Evolutionary conservation across 2,113 vertebrate species (phyloP).

Genomic region (Corvus hawaiiensis): DNA sequence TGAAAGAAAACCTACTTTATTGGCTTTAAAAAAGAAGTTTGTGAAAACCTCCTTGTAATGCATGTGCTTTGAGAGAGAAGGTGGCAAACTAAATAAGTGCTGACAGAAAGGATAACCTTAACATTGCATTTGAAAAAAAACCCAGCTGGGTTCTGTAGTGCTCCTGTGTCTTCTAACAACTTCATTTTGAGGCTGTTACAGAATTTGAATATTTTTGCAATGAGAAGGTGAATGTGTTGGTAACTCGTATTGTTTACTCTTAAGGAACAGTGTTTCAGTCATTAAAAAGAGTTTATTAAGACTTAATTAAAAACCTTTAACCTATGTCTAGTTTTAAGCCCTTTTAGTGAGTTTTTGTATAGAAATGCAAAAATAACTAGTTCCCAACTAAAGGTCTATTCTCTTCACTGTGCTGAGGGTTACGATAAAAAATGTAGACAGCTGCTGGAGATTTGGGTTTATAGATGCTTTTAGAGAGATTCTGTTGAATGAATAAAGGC

Average conservation of each 20-base stretch:
- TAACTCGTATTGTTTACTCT: not conserved
- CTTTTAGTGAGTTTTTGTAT: not conserved
- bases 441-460: not conserved
- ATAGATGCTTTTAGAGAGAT: not conserved
- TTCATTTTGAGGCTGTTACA: not conserved
- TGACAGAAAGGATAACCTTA: not conserved
- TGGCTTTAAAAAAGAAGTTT: not conserved
- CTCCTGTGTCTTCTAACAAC: not conserved
- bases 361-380: not conserved
- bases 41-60: not conserved
- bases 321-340: not conserved
- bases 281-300: not conserved
- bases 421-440: not conserved
- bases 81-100: not conserved
- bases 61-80: not conserved
- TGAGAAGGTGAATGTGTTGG: not conserved
- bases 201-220: not conserved
- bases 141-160: not conserved
- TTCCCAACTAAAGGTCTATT: not conserved
- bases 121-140: not conserved
- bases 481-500: not conserved
- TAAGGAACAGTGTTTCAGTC: not conserved
- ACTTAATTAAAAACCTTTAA: not conserved
- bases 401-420: not conserved
- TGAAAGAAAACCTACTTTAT: not conserved